Evolutionary conservation across 2,888 invertebrate genomes (phyloP), one percentile per base, ranked within the genome.

Genomic region (Acheta domesticus): DNA sequence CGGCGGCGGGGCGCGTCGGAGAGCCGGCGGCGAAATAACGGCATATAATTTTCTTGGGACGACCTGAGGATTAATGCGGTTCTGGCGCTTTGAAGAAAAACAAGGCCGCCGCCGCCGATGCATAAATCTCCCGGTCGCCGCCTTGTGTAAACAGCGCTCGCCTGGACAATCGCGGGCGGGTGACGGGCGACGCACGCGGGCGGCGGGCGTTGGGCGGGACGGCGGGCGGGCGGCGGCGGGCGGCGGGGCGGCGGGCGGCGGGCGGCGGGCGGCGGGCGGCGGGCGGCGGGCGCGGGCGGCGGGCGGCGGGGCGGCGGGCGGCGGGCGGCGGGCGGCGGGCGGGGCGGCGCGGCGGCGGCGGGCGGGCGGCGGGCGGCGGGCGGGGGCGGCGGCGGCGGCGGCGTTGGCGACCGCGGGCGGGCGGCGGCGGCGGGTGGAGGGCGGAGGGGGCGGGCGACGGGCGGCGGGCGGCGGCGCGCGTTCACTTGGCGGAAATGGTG

Each of bases 211-310:
- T 12, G 75, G n/a, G 14, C 14, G 16, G 20, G n/a, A n/a, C 75
- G n/a, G n/a, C 5, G 5, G 74, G n/a, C 74, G n/a, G n/a, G 76
- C 19, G 36, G 76, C 48, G 48, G 76, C 2, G 48, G 36, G 12
- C 21, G 75, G 75, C 11, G 48, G 76, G 48, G 48, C 11, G 36
- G 76, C 19, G 19, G 36, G 76, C 19, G 36, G 76, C 48, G 48
- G 76, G 12, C 76, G 36, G 12, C 21, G 75, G 75, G 21, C 76
- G 76, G 48, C 76, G 36, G 76, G n/a, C 48, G 19, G 36, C 76
- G 48, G 76, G 21, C 19, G 76, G 19, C 76, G 48, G 36, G n/a
- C 23, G 19, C 76, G 76, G 76, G 48, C 36, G 76, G 36, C 49
- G 49, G 74, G n/a, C 74, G 12, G 11, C 21, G 36, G 36, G 76